Conservation (phyloP, 2,888 invertebrate genomes). For the Cylindroiulus punctatus region DNA sequence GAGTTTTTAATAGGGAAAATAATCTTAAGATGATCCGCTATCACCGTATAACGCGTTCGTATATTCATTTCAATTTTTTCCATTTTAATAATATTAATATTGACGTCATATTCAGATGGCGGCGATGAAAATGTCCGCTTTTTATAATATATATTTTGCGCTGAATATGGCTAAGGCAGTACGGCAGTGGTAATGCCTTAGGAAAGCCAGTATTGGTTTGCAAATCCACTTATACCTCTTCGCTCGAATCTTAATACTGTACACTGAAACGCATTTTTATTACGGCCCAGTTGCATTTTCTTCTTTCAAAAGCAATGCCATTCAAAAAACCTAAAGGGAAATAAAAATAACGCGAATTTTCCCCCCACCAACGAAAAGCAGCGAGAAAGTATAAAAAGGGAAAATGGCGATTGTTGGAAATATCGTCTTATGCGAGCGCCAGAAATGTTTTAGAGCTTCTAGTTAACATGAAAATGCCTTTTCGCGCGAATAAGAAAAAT, state of each 20-base stretch:
- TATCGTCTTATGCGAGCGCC: neutral
- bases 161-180: neutral
- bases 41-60: neutral
- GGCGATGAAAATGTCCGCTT: neutral
- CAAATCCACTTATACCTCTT: conserved; percentile 42
- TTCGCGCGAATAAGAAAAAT: conserved; percentile 17
- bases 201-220: neutral
- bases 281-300: conserved; percentile 19
- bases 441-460: conserved; percentile 40
- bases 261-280: conserved; percentile 45
- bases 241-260: conserved; percentile 24
- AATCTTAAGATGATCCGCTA: neutral
- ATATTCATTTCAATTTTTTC: conserved; percentile 6
- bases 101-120: neutral
- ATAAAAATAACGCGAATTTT: conserved; percentile 41
- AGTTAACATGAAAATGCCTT: conserved; percentile 44
- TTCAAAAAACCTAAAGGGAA: conserved; percentile 37
- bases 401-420: conserved; percentile 41
- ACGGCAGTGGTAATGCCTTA: neutral
- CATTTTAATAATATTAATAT: conserved; percentile 3
- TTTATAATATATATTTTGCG: neutral
- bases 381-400: neutral
- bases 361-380: neutral
- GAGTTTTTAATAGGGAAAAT: conserved; percentile 8
- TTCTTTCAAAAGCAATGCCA: conserved; percentile 22